Conservation (phyloP, 2,797 vertebrate genomes). For the Muscicapa striata region DNA sequence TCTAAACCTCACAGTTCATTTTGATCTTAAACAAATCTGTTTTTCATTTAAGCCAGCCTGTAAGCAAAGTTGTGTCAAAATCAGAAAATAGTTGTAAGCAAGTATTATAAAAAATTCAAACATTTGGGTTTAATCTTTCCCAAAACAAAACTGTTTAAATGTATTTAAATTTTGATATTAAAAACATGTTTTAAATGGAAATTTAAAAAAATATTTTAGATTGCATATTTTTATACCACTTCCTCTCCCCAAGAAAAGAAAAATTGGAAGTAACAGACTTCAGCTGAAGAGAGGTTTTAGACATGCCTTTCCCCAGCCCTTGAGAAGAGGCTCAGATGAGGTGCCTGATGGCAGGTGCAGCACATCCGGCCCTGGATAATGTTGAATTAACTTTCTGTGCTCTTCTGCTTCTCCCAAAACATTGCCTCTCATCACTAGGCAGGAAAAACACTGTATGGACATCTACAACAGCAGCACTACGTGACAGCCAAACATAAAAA, state of each 20-base stretch:
- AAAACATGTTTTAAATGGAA: neutral
- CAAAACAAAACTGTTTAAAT: neutral
- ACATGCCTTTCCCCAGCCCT: neutral
- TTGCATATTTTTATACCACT: neutral
- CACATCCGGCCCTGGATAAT: neutral
- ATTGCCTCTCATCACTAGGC: neutral
- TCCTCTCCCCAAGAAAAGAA: rapidly evolving
- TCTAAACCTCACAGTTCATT: neutral
- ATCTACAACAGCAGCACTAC: neutral
- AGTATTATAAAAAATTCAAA: neutral
- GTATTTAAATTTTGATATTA: neutral
- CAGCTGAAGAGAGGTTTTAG: neutral
- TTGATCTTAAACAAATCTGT: neutral
- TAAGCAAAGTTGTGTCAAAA: neutral
- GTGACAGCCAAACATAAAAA: neutral
- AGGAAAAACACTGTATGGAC: neutral
- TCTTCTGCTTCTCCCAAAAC: neutral
- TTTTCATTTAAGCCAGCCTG: neutral
- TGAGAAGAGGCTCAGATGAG: neutral
- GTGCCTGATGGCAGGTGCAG: neutral
- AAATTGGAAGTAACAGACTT: neutral
- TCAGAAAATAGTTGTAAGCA: neutral
- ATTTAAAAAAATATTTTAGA: neutral
- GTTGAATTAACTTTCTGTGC: neutral
- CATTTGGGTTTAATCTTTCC: neutral